Evolutionary conservation across 2,888 invertebrate genomes (phyloP).

Genomic region (Dinocampus coccinellae): DNA sequence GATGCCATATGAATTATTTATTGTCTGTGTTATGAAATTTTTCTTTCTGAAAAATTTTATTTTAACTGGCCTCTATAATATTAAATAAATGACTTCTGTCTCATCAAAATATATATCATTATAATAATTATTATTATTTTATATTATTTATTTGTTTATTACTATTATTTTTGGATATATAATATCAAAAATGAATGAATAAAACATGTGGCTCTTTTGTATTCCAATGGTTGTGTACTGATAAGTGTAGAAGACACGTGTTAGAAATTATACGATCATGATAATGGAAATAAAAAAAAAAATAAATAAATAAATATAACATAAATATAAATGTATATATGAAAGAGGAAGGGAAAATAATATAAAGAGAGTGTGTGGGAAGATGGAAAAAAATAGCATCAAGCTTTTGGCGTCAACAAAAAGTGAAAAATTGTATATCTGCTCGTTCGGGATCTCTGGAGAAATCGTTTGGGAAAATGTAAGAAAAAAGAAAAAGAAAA

Average conservation of each 20-base stretch:
- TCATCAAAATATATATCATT: too few relatives aligned
- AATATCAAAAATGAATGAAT: background rate
- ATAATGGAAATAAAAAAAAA: background rate
- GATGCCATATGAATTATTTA: too few relatives aligned
- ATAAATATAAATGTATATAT: background rate
- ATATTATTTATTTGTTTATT: too few relatives aligned
- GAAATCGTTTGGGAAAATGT: background rate
- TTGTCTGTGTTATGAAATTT: too few relatives aligned
- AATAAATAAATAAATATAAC: background rate
- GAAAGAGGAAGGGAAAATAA: background rate
- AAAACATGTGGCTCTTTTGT: background rate
- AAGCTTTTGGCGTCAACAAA: background rate
- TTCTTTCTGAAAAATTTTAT: too few relatives aligned
- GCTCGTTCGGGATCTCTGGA: background rate
- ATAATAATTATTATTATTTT: too few relatives aligned
- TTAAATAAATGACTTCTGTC: too few relatives aligned
- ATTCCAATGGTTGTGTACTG: background rate
- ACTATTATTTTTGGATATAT: background rate
- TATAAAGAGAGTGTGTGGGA: too few relatives aligned
- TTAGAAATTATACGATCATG: background rate
- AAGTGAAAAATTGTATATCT: background rate
- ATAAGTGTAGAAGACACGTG: background rate
- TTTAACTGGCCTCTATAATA: too few relatives aligned
- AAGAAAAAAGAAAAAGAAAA: background rate
- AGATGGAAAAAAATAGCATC: background rate